Evolutionary conservation across 2,888 invertebrate species (phyloP).

Genomic region (Nematopogon swammerdamellus): DNA sequence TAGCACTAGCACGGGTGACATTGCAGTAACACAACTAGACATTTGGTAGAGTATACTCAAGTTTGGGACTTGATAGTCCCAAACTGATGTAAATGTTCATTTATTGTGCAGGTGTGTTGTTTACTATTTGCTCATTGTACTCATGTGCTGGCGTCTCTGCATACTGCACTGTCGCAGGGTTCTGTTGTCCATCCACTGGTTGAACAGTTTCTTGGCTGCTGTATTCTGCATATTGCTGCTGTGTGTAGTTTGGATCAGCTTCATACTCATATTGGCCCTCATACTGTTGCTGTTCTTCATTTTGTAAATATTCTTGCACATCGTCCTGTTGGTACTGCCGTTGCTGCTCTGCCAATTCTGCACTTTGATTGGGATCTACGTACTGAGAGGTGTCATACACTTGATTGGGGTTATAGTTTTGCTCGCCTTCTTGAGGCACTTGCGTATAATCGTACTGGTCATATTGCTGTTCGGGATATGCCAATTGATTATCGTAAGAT

Average conservation of each 20-base stretch:
- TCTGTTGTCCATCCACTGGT: constrained; percentile 5
- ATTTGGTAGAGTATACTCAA: no score
- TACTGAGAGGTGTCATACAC: not conserved
- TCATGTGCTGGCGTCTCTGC: not conserved
- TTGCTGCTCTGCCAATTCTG: not conserved
- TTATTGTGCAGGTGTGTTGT: no score
- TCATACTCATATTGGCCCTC: constrained; percentile 8
- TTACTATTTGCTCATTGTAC: not conserved
- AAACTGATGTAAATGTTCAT: no score
- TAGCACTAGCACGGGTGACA: no score
- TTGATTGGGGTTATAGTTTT: constrained; percentile 5
- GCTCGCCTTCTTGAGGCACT: constrained; percentile 5
- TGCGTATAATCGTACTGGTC: not conserved
- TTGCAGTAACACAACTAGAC: no score
- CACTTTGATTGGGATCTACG: not conserved
- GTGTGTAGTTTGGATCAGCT: constrained; percentile 3
- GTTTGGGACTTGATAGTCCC: no score
- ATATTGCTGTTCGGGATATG: not conserved
- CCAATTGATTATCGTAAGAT: constrained; percentile 11
- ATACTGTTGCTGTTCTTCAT: constrained; percentile 5
- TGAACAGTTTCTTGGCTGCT: not conserved
- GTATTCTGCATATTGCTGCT: constrained; percentile 9
- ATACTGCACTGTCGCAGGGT: not conserved
- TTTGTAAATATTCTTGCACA: constrained; percentile 3
- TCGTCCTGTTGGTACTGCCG: constrained; percentile 7